Evolutionary conservation across 53 echinoderm and acorn worm genomes (phyloP).

Genomic region (Echinometra lucunter): DNA sequence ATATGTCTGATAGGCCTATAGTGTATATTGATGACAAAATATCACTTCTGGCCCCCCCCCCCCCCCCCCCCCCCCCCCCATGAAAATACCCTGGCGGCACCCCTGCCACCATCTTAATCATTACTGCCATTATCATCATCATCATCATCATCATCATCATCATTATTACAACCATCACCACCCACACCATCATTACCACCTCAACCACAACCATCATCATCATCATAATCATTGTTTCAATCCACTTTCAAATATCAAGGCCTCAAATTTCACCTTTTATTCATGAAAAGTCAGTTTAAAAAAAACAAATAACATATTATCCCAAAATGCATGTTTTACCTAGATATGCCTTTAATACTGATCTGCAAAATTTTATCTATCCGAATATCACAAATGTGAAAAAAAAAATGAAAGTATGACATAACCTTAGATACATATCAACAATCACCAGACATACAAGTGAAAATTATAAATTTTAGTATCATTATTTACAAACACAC

Average conservation of each 20-base stretch:
- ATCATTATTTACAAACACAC: slow-evolving; percentile 40
- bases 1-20: too few relatives aligned
- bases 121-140: background rate
- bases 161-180: background rate
- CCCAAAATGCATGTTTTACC: slow-evolving; percentile 7
- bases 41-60: too few relatives aligned
- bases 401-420: slow-evolving; percentile 34
- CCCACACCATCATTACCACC: background rate
- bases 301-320: too few relatives aligned
- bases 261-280: background rate
- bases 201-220: background rate
- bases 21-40: too few relatives aligned
- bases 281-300: background rate
- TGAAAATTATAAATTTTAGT: slow-evolving; percentile 49
- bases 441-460: slow-evolving; percentile 10
- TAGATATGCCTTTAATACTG: slow-evolving; percentile 68
- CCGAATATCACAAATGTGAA: slow-evolving; percentile 58
- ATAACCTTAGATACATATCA: slow-evolving; percentile 24
- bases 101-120: background rate
- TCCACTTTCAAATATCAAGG: background rate
- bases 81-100: too few relatives aligned
- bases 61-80: background rate
- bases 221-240: background rate
- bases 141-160: background rate
- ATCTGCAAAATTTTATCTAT: slow-evolving; percentile 51